These are phyloP conservation scores for Paguma larvata DNA, from an alignment of 2,797 vertebrate species.

Conservation along the genomic window DNA sequence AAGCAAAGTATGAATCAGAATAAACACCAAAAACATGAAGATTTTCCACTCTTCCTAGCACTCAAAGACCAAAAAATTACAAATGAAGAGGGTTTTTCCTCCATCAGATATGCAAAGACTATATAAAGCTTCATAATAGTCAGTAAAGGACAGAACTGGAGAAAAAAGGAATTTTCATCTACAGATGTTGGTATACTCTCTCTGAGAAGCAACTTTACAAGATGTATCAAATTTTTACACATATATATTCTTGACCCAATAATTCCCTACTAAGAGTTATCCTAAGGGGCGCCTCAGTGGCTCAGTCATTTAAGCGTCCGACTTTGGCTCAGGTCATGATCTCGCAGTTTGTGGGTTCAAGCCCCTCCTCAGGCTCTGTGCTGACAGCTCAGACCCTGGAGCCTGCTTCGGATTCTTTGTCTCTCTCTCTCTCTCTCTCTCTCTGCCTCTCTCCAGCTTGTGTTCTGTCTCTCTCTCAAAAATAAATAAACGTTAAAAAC, in stretches of 20 bases:
- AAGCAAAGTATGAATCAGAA: not conserved
- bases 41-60: not conserved
- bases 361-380: no score
- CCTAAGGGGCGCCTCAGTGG: no score
- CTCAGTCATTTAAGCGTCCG: no score
- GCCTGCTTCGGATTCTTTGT: no score
- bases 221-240: constrained; percentile 2
- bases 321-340: no score
- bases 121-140: not conserved
- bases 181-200: not conserved
- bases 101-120: not conserved
- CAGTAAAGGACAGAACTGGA: not conserved
- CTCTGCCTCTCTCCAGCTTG: no score
- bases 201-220: constrained; percentile 17
- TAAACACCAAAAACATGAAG: not conserved
- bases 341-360: no score
- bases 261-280: no score
- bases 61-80: constrained; percentile 23
- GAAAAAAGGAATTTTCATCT: not conserved
- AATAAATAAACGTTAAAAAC: no score
- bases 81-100: not conserved
- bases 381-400: no score
- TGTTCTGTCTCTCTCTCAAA: no score
- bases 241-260: not conserved
- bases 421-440: no score